A percentile compares a stretch with the other conserved stretches of the same genome.
phyloP scores from a whole-genome alignment of 2,113 vertebrate species.

The Leiothrix lutea region DNA sequence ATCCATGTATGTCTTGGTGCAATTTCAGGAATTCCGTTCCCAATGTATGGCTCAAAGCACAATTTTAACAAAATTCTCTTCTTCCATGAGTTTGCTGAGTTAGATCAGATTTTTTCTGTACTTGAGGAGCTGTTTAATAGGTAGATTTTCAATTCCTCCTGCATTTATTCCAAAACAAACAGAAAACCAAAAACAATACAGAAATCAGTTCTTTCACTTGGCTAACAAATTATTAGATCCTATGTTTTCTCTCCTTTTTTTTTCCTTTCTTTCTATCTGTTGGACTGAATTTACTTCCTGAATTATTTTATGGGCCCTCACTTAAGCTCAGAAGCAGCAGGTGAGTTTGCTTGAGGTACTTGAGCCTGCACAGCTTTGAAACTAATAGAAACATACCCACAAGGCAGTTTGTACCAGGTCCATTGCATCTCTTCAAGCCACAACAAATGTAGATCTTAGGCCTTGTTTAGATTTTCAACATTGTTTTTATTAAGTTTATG shows the following conservation, averaged over 20 bases:
- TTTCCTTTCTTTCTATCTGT: background rate
- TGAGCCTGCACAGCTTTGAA: background rate
- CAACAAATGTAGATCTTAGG: background rate
- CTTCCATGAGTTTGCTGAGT: background rate
- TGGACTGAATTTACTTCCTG: background rate
- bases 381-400: background rate
- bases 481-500: background rate
- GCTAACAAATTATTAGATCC: background rate
- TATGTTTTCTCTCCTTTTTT: background rate
- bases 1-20: background rate
- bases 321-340: background rate
- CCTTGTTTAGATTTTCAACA: background rate
- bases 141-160: background rate
- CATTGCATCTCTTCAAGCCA: background rate
- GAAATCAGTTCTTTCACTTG: background rate
- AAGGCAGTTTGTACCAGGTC: background rate
- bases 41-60: fast-evolving
- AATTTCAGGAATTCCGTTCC: background rate
- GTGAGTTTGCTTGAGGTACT: background rate
- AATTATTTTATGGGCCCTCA: background rate
- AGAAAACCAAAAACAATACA: too few relatives aligned
- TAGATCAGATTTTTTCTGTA: background rate
- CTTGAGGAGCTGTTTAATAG: background rate
- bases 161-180: background rate
- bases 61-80: background rate